phyloP scores from a whole-genome alignment of 2,888 invertebrate species.

The Apantesis nais region DNA sequence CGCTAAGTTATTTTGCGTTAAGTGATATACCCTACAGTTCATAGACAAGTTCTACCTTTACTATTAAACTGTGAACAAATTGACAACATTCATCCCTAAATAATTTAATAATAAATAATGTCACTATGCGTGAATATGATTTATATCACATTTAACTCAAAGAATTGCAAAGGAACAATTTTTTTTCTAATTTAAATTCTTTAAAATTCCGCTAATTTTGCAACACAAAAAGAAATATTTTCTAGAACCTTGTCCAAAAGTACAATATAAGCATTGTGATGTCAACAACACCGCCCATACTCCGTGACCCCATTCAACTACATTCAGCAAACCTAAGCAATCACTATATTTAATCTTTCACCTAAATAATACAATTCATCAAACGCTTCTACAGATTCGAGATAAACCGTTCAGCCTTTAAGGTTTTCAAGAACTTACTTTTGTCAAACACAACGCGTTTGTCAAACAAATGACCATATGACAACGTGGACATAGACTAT shows the following conservation, averaged over 20 bases:
- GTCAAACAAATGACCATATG: slow-evolving; percentile 21
- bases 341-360: slow-evolving; percentile 42
- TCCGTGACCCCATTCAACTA: slow-evolving; percentile 36
- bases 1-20: slow-evolving; percentile 24
- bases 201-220: slow-evolving; percentile 36
- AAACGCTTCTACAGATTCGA: slow-evolving; percentile 44
- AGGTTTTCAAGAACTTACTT: slow-evolving; percentile 27
- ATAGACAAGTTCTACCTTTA: slow-evolving; percentile 24
- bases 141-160: slow-evolving; percentile 12
- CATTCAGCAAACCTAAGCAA: slow-evolving; percentile 44
- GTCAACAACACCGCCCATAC: slow-evolving; percentile 33
- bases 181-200: slow-evolving; percentile 12
- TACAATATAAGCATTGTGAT: slow-evolving; percentile 40
- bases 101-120: slow-evolving; percentile 48
- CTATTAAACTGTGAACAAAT: slow-evolving; percentile 27
- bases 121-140: slow-evolving; percentile 28
- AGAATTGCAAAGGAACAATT: slow-evolving; percentile 17
- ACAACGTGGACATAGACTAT: slow-evolving; percentile 37
- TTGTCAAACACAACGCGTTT: slow-evolving; percentile 15
- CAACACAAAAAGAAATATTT: slow-evolving; percentile 36
- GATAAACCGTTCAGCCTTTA: slow-evolving; percentile 49
- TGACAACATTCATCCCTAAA: slow-evolving; percentile 29
- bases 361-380: slow-evolving; percentile 44
- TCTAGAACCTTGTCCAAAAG: slow-evolving; percentile 37
- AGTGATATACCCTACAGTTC: slow-evolving; percentile 30